Base-by-base conservation (phyloP, 2,797 vertebrate species). In the Sciurus carolinensis region DNA sequence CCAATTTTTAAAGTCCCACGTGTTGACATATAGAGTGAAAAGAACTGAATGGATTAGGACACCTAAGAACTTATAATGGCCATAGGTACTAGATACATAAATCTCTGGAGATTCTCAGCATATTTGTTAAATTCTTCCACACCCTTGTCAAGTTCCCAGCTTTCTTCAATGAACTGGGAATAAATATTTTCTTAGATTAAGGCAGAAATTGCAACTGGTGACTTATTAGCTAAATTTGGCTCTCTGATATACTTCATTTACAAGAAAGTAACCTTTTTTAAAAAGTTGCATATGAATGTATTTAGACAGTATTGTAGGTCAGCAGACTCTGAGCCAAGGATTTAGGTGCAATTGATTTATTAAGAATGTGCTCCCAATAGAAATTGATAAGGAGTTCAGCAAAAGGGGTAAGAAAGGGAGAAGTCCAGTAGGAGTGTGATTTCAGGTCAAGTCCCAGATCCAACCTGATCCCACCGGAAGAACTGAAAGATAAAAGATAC, bases 11-110 rank as follows among this genome's bases (percentile, higher is more conserved):
- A 39, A 85, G 81, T 62, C 82, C 84, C 50, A 85, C 62, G 33
- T 67, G 17, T 50, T 86, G 39, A 87, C 67, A 44, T 75, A 64
- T 22, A 71, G n/a, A 95, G 85, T 44, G 95, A 95, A 95, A 95
- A 88, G 85, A 94, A 36, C 57, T 30, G 77, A 83, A 85, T 64
- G 18, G 79, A 54, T 88, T 44, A 72, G 77, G 94, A 90, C 76
- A 83, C 4, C 24, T n/a, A 62, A 88, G 39, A 67, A 44, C 52
- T 86, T 81, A 11, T 47, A 18, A 62, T 6, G 79, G 71, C 47
- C 30, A 10, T 4, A 33, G 22, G n/a, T 47, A 30, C 91, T 77
- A 22, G 28, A 72, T 33, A 33, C 3, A 10, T 26, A 87, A n/a
- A n/a, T 72, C 81, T 95, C 62, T 47, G 22, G 62, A 90, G 44